Conservation (phyloP, 2,888 invertebrate genomes). For the Ditylenchus weischeri region DNA sequence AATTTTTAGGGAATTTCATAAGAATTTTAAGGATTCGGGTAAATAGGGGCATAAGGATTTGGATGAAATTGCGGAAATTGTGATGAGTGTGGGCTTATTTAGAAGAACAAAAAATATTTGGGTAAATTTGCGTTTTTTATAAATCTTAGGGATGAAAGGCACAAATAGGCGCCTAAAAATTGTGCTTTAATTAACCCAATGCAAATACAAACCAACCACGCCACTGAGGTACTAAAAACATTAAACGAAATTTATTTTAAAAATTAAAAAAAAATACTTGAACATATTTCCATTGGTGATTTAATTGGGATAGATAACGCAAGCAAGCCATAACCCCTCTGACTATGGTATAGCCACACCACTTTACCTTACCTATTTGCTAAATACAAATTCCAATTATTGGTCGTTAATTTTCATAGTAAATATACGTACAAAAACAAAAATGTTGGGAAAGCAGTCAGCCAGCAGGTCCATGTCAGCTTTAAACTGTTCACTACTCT, state of each 20-base stretch:
- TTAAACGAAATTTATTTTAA: background rate
- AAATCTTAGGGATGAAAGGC: too few relatives aligned
- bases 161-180: too few relatives aligned
- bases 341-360: conserved; percentile 20
- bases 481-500: conserved; percentile 35
- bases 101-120: too few relatives aligned
- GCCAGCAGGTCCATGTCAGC: conserved; percentile 32
- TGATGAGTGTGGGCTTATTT: too few relatives aligned
- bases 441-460: conserved; percentile 44
- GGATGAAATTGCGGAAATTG: too few relatives aligned
- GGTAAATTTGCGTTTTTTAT: too few relatives aligned
- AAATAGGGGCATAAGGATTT: too few relatives aligned
- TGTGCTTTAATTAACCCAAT: too few relatives aligned
- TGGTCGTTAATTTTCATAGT: background rate
- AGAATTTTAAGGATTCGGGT: too few relatives aligned
- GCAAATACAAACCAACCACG: background rate
- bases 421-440: conserved; percentile 39
- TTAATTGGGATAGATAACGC: conserved; percentile 18
- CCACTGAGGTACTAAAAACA: conserved; percentile 32
- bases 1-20: too few relatives aligned
- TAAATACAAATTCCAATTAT: background rate
- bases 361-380: conserved; percentile 17
- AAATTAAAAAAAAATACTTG: conserved; percentile 16
- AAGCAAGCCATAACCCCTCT: conserved; percentile 21
- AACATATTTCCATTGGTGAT: conserved; percentile 33